phyloP scores from a whole-genome alignment of 2,888 invertebrate genomes.

The Cephus nigrinus region DNA sequence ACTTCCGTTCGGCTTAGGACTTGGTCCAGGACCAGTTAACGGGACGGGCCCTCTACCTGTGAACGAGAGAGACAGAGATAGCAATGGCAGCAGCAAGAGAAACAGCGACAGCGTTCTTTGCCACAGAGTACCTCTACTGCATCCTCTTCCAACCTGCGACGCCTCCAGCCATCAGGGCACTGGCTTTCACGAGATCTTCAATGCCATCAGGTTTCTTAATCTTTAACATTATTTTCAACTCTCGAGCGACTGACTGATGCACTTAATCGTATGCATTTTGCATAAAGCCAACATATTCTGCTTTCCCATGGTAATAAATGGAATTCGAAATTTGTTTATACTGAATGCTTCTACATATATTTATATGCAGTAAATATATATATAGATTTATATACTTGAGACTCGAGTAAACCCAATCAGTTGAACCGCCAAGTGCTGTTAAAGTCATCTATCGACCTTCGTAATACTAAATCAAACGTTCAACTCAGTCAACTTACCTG shows the following conservation, averaged over 20 bases:
- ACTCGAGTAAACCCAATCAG: background rate
- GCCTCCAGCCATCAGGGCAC: slow-evolving; percentile 61
- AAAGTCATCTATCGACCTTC: background rate
- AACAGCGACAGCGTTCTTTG: slow-evolving; percentile 70
- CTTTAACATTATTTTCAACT: background rate
- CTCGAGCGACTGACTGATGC: background rate
- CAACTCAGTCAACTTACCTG: background rate
- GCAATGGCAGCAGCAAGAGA: slow-evolving; percentile 65
- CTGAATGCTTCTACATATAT: too few species aligned
- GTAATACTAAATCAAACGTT: background rate
- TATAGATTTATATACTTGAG: background rate
- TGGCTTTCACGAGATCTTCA: slow-evolving; percentile 67
- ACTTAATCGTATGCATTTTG: background rate
- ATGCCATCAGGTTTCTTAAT: slow-evolving; percentile 52
- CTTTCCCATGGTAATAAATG: too few species aligned
- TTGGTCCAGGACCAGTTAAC: slow-evolving; percentile 52
- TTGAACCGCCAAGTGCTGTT: background rate
- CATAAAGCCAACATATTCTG: too few species aligned
- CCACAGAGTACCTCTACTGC: slow-evolving; percentile 66
- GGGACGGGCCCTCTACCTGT: slow-evolving; percentile 47
- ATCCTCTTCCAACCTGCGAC: slow-evolving; percentile 69
- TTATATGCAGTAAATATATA: too few species aligned
- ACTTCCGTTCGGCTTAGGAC: slow-evolving; percentile 66
- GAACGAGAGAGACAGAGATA: slow-evolving; percentile 51
- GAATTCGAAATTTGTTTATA: too few species aligned